Base-by-base conservation (phyloP, 2,797 vertebrate species). In the Lepidocolaptes lacrymiger region DNA sequence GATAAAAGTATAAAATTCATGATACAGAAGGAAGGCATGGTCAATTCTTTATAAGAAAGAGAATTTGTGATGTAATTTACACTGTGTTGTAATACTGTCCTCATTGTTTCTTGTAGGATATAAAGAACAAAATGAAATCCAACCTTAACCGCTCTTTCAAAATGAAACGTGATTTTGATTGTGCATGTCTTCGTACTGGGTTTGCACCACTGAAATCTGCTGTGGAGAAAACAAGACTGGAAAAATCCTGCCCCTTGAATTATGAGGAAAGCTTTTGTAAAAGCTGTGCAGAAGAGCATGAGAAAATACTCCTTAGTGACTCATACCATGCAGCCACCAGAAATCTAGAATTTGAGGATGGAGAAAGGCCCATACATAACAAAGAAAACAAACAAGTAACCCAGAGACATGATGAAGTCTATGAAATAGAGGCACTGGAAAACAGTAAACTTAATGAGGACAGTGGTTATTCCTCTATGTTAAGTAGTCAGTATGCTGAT, bases 401-500 rank as follows among this genome's bases (percentile, higher is more conserved):
- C 26, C 97, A 67, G 69, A 95, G 73, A 81, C 85, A 79, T 78
- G 86, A 56, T 64, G 95, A 93, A 39, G 89, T 93, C 32, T 95
- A 44, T 81, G 98, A 98, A 48, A 93, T 95, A 0, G 98, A 98
- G 43, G 85, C 90, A 61, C 39, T 97, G 18, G 96, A 98, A 55
- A 84, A 59, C 67, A 87, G 87, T 54, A 85, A 91, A 36, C 73
- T 62, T 34, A 77, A 87, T 15, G 99, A 99, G 86, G 99, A 99
- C 97, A 99, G 99, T 13, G 99, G 99, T 16, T 99, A 99, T 85
- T 96, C 98, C 16, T 99, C 99, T 30, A 96, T 99, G 84, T 97
- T 99, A 15, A 98, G 95, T 92, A 98, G 96, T 94, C 98, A 97
- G 2, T 97, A 91, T 2, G 17, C 72, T 64, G 93, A 88, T 80